Conservation (phyloP, 1,140 invertebrate species). For the Zaprionus ornatus region DNA sequence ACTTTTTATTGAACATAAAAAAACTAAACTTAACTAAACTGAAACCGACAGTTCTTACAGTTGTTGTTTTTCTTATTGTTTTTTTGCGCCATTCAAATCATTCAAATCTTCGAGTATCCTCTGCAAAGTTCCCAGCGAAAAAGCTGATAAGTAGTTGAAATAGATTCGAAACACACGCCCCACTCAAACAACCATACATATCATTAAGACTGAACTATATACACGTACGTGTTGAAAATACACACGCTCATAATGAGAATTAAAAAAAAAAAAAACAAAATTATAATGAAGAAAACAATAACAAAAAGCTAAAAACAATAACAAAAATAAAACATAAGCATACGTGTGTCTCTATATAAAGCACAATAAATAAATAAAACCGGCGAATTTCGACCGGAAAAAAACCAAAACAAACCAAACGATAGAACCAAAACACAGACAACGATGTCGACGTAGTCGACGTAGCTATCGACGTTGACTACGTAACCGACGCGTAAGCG, state of each 20-base stretch:
- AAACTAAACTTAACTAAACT: background rate
- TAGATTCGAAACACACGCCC: slow-evolving; percentile 1
- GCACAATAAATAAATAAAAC: slow-evolving; percentile 41
- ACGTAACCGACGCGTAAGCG: background rate
- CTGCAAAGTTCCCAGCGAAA: background rate
- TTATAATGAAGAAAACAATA: background rate
- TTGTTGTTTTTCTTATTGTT: background rate
- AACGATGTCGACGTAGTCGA: background rate
- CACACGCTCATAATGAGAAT: background rate
- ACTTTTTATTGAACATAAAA: background rate
- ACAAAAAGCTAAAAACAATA: background rate
- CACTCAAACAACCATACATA: slow-evolving; percentile 1
- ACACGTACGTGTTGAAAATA: background rate
- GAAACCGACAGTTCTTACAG: background rate
- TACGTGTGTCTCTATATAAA: slow-evolving; percentile 21
- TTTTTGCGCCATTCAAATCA: background rate
- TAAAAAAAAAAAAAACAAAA: background rate
- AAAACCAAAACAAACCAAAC: slow-evolving; percentile 28
- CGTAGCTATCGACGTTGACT: slow-evolving; percentile 21
- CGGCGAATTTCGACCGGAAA: slow-evolving; percentile 21
- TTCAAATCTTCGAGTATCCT: background rate
- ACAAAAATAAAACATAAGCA: background rate
- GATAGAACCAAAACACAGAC: slow-evolving; percentile 11
- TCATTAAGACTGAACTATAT: slow-evolving; percentile 3
- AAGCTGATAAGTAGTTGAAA: background rate